phyloP scores from a whole-genome alignment of 2,888 invertebrate species.

The Pandemis heparana region DNA sequence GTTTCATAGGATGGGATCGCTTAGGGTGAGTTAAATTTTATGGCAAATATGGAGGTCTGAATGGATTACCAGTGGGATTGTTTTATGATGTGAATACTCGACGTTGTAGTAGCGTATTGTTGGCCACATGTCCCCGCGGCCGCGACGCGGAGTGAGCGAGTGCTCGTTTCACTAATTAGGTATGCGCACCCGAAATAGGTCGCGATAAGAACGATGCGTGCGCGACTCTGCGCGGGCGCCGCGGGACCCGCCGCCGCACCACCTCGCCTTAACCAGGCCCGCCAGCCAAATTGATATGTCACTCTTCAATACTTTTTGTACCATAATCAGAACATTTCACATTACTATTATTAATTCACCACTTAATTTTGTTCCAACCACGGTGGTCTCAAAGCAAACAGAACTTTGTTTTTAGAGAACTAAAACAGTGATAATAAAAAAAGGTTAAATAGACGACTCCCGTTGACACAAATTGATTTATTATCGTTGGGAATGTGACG shows the following conservation, averaged over 20 bases:
- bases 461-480: conserved; percentile 81
- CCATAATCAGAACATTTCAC: too few species aligned
- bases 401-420: neutral
- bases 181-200: conserved; percentile 64
- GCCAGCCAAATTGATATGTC: neutral
- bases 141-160: conserved; percentile 50
- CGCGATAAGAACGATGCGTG: conserved; percentile 58
- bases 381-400: neutral
- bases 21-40: conserved; percentile 25
- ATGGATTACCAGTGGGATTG: conserved; percentile 13
- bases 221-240: conserved; percentile 28
- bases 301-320: neutral
- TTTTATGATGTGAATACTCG: conserved; percentile 15
- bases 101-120: conserved; percentile 16
- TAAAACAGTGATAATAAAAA: conserved; percentile 36
- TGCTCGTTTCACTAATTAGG: conserved; percentile 55
- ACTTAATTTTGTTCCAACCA: neutral
- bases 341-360: neutral
- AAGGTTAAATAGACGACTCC: conserved; percentile 63
- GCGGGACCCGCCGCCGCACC: conserved; percentile 28
- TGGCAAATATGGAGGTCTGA: neutral
- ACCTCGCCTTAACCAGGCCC: conserved; percentile 26
- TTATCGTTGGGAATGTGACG: conserved; percentile 73
- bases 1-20: conserved; percentile 9
- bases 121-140: conserved; percentile 36